Conservation (phyloP, 1,140 invertebrate species). For the Neodiprion fabricii region DNA sequence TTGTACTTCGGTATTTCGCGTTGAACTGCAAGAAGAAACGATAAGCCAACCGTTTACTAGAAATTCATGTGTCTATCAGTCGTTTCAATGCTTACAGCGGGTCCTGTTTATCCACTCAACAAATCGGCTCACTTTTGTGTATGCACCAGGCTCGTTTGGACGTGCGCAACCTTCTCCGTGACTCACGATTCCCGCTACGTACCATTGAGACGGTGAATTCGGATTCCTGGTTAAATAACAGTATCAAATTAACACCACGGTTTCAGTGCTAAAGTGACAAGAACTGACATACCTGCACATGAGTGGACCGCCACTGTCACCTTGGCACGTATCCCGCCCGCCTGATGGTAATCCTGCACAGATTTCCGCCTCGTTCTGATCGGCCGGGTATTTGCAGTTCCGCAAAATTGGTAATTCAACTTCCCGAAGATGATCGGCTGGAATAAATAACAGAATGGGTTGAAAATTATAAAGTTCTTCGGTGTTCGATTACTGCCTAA, state of each 20-base stretch:
- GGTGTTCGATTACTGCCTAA: neutral
- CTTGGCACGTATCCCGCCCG: conserved; percentile 82
- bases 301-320: conserved; percentile 81
- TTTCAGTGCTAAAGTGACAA: conserved; percentile 9
- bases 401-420: conserved; percentile 71
- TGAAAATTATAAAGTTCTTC: conserved; percentile 14
- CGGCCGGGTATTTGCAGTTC: conserved; percentile 65
- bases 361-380: conserved; percentile 69
- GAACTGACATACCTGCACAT: conserved; percentile 64
- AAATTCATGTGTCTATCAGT: neutral
- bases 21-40: conserved; percentile 53
- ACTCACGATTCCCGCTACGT: conserved; percentile 78
- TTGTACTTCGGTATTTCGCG: conserved; percentile 54
- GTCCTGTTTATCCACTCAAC: conserved; percentile 74
- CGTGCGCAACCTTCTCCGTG: conserved; percentile 84
- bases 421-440: conserved; percentile 74
- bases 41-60: neutral
- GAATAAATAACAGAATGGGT: conserved; percentile 25
- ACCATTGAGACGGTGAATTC: conserved; percentile 69
- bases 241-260: conserved; percentile 6
- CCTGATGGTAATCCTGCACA: conserved; percentile 79
- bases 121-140: conserved; percentile 78
- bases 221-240: conserved; percentile 58
- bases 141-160: conserved; percentile 80
- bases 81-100: conserved; percentile 47